Percentiles rank a stretch among this genome's conserved stretches.
Evolutionary conservation across 2,797 vertebrate species (phyloP).

Genomic region (Pelochelys cantorii): DNA sequence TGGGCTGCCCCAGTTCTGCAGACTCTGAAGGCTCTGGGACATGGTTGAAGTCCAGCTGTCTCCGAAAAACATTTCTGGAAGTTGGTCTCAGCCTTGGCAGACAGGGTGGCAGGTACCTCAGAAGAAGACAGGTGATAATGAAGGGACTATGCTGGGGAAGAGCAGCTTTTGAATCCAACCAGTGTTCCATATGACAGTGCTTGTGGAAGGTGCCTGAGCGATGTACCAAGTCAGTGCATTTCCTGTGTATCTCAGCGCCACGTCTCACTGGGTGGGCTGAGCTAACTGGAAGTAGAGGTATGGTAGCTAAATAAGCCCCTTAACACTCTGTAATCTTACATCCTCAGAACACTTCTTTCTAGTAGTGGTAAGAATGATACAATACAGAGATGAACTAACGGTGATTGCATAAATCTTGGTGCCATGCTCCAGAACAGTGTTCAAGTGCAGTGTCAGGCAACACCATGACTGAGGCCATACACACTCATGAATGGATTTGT

Average conservation of each 20-base stretch:
- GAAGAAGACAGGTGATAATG: background rate
- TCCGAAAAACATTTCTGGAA: background rate
- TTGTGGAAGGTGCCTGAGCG: background rate
- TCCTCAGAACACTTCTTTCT: background rate
- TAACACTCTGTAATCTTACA: too few species aligned
- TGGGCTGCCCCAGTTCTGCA: constrained; percentile 15
- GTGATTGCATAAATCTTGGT: rapidly evolving
- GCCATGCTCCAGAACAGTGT: background rate
- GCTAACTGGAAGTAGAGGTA: rapidly evolving
- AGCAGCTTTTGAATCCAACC: background rate
- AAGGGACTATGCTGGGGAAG: background rate
- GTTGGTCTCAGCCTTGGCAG: background rate
- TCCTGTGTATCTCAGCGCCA: background rate
- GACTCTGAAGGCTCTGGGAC: rapidly evolving
- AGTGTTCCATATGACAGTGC: background rate
- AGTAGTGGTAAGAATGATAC: background rate
- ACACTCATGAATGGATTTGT: background rate
- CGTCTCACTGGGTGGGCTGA: background rate
- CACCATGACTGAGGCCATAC: background rate
- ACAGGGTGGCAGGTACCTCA: too few species aligned
- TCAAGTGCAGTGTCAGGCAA: too few species aligned
- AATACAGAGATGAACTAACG: background rate
- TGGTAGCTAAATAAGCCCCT: background rate
- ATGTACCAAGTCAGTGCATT: background rate
- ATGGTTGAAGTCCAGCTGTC: background rate